Evolutionary conservation across 2,113 vertebrate species (phyloP).

Genomic region (Lycocorax pyrrhopterus): DNA sequence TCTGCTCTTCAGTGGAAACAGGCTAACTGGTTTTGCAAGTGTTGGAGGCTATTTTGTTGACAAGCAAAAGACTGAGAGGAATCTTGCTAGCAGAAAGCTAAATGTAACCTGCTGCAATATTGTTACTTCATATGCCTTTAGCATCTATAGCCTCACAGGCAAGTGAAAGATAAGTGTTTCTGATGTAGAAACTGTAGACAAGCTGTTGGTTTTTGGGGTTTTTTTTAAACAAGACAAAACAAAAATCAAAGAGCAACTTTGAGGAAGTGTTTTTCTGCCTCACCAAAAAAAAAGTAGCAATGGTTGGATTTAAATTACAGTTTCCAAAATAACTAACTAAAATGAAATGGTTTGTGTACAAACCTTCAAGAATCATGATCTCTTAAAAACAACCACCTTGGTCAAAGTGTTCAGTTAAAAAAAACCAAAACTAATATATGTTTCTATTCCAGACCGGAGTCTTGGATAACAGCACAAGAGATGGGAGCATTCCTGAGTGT

Average conservation of each 20-base stretch:
- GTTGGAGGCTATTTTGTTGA: neutral
- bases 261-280: neutral
- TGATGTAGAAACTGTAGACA: neutral
- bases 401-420: neutral
- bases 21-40: neutral
- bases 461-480: slow-evolving; percentile 88
- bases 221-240: neutral
- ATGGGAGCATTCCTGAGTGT: slow-evolving; percentile 97
- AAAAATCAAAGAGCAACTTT: neutral
- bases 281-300: neutral
- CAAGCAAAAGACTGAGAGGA: neutral
- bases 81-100: neutral
- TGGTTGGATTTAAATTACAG: neutral
- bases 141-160: neutral
- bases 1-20: neutral
- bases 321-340: neutral
- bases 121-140: neutral
- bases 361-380: neutral
- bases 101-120: neutral
- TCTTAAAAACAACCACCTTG: neutral
- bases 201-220: neutral
- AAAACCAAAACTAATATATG: neutral
- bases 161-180: neutral
- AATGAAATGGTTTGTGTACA: neutral
- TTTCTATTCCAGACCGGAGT: slow-evolving; percentile 70